These are phyloP conservation scores for Calephelis nemesis DNA, from an alignment of 1,140 invertebrate genomes.

Conservation along the genomic window DNA sequence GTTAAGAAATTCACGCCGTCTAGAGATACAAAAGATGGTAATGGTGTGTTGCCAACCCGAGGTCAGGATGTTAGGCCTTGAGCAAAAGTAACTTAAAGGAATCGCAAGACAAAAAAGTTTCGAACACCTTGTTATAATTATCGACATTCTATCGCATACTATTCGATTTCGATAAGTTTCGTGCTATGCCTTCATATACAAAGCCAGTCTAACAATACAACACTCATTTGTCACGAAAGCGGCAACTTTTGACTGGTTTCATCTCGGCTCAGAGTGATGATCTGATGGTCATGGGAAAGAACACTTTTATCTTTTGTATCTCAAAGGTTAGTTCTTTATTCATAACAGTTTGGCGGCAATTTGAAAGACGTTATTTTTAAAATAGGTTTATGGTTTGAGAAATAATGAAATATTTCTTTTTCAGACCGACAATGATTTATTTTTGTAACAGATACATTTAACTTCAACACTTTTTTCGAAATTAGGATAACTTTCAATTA, in stretches of 20 bases:
- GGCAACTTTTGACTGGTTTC: constrained; percentile 47
- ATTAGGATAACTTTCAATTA: too few species aligned
- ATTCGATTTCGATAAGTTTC: too few species aligned
- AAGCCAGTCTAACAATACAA: constrained; percentile 46
- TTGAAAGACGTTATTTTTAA: constrained; percentile 6
- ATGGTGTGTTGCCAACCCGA: too few species aligned
- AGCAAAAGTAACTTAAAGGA: too few species aligned
- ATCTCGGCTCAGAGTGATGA: constrained; percentile 64
- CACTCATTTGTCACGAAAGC: constrained; percentile 59
- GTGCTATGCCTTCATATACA: constrained; percentile 27
- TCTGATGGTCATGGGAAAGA: constrained; percentile 59
- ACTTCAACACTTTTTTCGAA: too few species aligned
- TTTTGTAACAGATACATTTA: not conserved
- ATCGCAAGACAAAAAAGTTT: too few species aligned
- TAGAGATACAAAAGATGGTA: too few species aligned
- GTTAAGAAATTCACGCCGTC: too few species aligned
- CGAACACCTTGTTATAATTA: too few species aligned
- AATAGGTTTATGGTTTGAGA: constrained; percentile 1
- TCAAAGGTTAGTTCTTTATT: constrained; percentile 47
- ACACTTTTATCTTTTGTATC: constrained; percentile 56
- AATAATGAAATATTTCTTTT: too few species aligned
- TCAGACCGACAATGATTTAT: not conserved
- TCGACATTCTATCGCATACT: too few species aligned
- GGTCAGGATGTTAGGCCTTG: too few species aligned
- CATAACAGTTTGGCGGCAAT: constrained; percentile 2